Conservation (phyloP, 2,113 vertebrate genomes). For the Penelope pileata region DNA sequence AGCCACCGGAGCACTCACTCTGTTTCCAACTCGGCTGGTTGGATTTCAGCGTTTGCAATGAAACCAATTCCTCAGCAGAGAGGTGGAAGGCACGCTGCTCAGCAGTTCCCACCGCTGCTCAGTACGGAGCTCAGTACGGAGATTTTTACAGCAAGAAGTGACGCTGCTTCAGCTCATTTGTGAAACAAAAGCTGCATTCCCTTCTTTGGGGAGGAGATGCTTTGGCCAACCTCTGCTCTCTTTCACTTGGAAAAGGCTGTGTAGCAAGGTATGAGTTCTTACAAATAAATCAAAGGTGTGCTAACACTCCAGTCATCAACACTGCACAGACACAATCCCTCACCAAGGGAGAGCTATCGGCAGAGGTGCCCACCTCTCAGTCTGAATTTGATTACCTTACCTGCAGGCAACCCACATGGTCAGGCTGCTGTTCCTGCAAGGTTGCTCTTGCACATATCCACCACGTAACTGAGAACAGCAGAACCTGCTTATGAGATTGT, state of each 20-base stretch:
- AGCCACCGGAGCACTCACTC: not conserved
- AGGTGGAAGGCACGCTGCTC: not conserved
- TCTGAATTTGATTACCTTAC: not conserved
- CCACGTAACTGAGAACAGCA: not conserved
- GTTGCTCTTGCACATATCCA: not conserved
- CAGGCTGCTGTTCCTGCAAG: not conserved
- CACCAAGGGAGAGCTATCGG: not conserved
- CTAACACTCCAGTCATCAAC: not conserved
- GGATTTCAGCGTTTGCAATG: not conserved
- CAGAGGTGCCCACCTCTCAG: not conserved
- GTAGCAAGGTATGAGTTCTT: not conserved
- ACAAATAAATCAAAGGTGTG: not conserved
- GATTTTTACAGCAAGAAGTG: not conserved
- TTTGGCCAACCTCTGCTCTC: not conserved
- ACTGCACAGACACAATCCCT: not conserved
- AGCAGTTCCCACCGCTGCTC: not conserved
- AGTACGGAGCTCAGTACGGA: accelerated
- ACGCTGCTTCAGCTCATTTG: not conserved
- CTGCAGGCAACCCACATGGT: not conserved
- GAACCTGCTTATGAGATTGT: not conserved
- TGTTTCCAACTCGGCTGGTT: not conserved
- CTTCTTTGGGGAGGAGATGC: not conserved
- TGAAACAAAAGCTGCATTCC: not conserved
- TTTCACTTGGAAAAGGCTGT: not conserved
- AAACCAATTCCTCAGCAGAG: not conserved